Percentiles rank a stretch among this genome's conserved stretches.
Evolutionary conservation across 2,797 vertebrate genomes (phyloP).

Genomic region (Tinamus major): DNA sequence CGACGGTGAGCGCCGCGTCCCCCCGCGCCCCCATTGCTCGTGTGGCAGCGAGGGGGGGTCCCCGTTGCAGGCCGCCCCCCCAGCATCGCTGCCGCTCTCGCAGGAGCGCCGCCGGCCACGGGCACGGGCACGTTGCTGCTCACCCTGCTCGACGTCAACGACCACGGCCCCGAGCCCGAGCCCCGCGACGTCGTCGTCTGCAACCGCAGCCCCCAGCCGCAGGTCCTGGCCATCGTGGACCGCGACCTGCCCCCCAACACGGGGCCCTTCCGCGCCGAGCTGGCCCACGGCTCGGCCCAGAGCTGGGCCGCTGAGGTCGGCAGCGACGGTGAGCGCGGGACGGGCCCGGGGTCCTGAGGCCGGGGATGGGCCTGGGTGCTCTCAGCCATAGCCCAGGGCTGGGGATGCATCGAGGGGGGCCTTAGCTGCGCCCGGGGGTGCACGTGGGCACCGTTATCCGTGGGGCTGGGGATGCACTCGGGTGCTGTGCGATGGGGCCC

Average conservation of each 20-base stretch:
- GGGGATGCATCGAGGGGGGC: rapidly evolving
- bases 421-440: neutral
- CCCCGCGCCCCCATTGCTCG: too few species aligned
- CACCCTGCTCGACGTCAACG: constrained; percentile 87
- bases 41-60: neutral
- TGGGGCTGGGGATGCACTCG: too few species aligned
- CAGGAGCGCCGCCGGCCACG: constrained; percentile 84
- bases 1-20: constrained; percentile 77
- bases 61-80: neutral
- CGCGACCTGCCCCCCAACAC: constrained; percentile 83
- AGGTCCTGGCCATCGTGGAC: constrained; percentile 83
- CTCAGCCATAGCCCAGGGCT: neutral
- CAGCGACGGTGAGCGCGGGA: neutral
- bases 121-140: constrained; percentile 91
- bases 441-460: too few species aligned
- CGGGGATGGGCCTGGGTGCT: too few species aligned
- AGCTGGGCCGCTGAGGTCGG: constrained; percentile 87
- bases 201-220: constrained; percentile 75
- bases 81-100: neutral
- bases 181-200: constrained; percentile 79
- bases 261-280: constrained; percentile 81
- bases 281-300: constrained; percentile 71
- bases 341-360: too few species aligned
- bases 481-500: too few species aligned
- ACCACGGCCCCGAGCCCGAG: constrained; percentile 84